These are phyloP conservation scores for Parnassius orleans DNA, from an alignment of 2,888 invertebrate species.

Conservation along the genomic window DNA sequence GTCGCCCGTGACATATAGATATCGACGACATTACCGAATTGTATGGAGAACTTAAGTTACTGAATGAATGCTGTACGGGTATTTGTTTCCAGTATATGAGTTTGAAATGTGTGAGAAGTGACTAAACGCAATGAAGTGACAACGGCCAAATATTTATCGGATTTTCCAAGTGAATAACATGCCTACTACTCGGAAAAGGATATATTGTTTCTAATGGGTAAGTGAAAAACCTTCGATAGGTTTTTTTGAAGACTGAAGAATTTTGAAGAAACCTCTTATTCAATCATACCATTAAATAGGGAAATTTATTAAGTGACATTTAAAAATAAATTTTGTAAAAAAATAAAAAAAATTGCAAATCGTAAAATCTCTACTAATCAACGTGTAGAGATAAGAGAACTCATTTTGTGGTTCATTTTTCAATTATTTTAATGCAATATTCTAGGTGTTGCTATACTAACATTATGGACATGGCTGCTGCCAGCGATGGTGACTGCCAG, in stretches of 20 bases:
- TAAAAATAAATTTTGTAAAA: too few relatives aligned
- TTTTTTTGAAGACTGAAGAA: too few relatives aligned
- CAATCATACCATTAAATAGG: too few relatives aligned
- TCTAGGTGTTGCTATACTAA: slow-evolving; percentile 52
- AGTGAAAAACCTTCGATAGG: not conserved
- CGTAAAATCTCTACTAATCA: not conserved
- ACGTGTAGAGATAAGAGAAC: not conserved
- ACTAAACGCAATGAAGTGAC: too few relatives aligned
- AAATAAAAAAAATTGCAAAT: too few relatives aligned
- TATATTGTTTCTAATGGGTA: slow-evolving; percentile 31
- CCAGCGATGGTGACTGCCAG: slow-evolving; percentile 45
- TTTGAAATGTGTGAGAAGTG: too few relatives aligned
- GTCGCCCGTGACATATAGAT: slow-evolving; percentile 16
- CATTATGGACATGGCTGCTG: slow-evolving; percentile 57
- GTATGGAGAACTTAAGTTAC: slow-evolving; percentile 6
- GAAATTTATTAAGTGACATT: too few relatives aligned
- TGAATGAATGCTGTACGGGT: slow-evolving; percentile 10
- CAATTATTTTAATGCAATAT: not conserved
- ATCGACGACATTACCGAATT: slow-evolving; percentile 24
- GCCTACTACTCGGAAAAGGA: slow-evolving; percentile 15
- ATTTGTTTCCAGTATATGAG: not conserved
- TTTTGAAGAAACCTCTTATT: too few relatives aligned
- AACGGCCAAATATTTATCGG: too few relatives aligned
- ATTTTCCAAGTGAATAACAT: slow-evolving; percentile 6
- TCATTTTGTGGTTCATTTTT: too few relatives aligned